Evolutionary conservation across 2,888 invertebrate genomes (phyloP).

Genomic region (Drosophila meridionalis): DNA sequence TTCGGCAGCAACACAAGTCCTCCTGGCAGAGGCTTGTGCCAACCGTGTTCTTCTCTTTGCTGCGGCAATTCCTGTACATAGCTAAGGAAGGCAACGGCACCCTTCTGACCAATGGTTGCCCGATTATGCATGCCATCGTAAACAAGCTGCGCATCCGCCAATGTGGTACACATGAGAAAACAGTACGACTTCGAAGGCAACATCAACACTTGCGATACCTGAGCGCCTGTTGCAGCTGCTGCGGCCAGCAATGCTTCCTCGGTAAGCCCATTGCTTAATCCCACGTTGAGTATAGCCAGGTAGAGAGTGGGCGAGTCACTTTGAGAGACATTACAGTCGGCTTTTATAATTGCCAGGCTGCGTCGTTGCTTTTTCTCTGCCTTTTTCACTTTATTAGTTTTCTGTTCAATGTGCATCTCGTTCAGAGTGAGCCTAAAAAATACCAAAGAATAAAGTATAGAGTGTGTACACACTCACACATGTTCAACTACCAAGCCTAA

Average conservation of each 20-base stretch:
- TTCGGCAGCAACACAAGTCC: constrained; percentile 90
- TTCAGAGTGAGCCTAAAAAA: constrained; percentile 35
- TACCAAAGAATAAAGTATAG: background rate
- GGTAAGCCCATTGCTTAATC: constrained; percentile 92
- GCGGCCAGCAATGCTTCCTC: constrained; percentile 88
- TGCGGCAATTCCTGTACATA: constrained; percentile 69
- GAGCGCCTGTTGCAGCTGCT: constrained; percentile 86
- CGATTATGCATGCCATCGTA: constrained; percentile 88
- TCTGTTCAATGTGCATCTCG: constrained; percentile 61
- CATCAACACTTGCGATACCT: constrained; percentile 88
- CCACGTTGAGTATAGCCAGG: constrained; percentile 92
- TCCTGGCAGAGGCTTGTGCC: constrained; percentile 86
- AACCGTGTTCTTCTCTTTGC: constrained; percentile 55
- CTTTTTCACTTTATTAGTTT: constrained; percentile 80
- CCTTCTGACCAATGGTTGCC: constrained; percentile 86
- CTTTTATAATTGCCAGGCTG: constrained; percentile 85
- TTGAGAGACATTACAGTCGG: constrained; percentile 84
- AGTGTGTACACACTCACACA: constrained; percentile 39
- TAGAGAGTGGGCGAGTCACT: constrained; percentile 82
- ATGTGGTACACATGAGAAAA: constrained; percentile 88
- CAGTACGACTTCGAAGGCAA: constrained; percentile 93
- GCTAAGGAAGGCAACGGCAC: constrained; percentile 87
- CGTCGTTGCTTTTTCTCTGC: constrained; percentile 85
- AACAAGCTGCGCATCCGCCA: constrained; percentile 86
- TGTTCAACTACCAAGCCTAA: background rate